Conservation (phyloP, 2,113 vertebrate species). For the Chaetorhynchus papuensis region DNA sequence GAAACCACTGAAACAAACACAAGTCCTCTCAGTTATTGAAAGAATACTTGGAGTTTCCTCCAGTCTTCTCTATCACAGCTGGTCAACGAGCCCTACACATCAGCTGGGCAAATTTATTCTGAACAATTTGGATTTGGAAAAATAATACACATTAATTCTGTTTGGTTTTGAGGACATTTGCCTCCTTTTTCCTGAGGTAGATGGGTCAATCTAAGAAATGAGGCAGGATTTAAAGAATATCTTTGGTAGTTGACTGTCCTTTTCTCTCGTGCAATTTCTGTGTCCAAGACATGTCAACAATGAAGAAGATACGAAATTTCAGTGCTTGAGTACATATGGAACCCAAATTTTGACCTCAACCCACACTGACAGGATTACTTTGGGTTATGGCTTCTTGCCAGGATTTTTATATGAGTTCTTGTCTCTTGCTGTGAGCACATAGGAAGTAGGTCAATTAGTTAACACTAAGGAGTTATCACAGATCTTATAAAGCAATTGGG, state of each 20-base stretch:
- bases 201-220: background rate
- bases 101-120: background rate
- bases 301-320: background rate
- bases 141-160: background rate
- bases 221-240: background rate
- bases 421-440: background rate
- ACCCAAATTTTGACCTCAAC: background rate
- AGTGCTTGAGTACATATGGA: background rate
- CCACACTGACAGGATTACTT: background rate
- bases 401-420: background rate
- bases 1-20: background rate
- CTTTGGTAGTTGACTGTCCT: background rate
- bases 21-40: background rate
- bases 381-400: background rate
- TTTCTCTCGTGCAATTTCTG: background rate
- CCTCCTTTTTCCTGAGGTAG: background rate
- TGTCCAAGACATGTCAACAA: background rate
- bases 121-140: background rate
- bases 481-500: background rate
- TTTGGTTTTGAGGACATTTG: background rate
- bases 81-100: background rate
- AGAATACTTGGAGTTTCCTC: background rate
- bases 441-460: background rate
- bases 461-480: background rate
- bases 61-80: background rate